Evolutionary conservation across 2,113 vertebrate genomes (phyloP), one percentile per base, ranked within the genome.

Genomic region (Apus apus): DNA sequence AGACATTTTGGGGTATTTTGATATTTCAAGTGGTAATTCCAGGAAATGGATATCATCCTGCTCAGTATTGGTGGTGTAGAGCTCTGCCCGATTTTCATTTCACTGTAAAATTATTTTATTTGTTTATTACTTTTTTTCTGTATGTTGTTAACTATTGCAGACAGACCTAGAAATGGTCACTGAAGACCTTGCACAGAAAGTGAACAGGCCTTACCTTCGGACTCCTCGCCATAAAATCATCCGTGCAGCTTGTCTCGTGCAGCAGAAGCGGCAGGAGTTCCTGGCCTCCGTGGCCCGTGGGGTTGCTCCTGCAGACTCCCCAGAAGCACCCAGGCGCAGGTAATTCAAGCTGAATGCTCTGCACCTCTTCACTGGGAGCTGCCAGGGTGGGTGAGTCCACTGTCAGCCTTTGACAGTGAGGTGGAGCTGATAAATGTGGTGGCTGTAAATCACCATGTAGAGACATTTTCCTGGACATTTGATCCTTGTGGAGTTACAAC

Each of bases 141-240:
- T 57, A 3, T 60, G 38, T 84, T 36, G 14, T 61, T 70, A 66
- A 70, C 61, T 76, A 8, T 43, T 66, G 79, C 97, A 99, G 99
- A 99, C 99, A 56, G 99, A 99, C 97, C 97, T 99, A 91, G 99
- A 99, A 98, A 99, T 99, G 99, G 99, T 99, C 87, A 99, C 99
- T 15, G 99, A 99, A 95, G 99, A 99, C 96, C 98, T 99, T 74
- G 99, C 99, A 57, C 99, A 99, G 96, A 99, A 99, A 97, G 99
- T 99, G 53, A 99, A 99, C 97, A 98, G 99, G 97, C 99, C 99
- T 97, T 99, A 99, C 95, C 98, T 99, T 87, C 98, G 99, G 90
- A 99, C 99, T 2, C 99, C 99, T 20, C 99, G 99, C 65, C 99
- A 99, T 96, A 99, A 99, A 94, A 99, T 99, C 85, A 99, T 99